These are phyloP conservation scores for Zaprionus taronus DNA, from an alignment of 1,140 invertebrate species.

Conservation along the genomic window DNA sequence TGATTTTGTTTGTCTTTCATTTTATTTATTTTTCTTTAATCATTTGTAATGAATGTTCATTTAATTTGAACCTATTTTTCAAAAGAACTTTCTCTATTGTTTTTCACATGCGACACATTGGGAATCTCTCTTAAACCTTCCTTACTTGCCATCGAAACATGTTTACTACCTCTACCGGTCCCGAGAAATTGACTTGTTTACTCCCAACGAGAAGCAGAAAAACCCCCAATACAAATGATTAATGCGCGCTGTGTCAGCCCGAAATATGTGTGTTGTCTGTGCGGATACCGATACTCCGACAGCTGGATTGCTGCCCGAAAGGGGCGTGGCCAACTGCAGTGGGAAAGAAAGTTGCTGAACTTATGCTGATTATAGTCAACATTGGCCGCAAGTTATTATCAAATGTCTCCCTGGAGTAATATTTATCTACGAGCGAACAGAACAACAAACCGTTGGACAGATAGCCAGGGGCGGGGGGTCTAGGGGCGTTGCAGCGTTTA, in stretches of 20 bases:
- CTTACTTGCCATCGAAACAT: not conserved
- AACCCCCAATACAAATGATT: constrained; percentile 70
- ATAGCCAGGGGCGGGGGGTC: constrained; percentile 7
- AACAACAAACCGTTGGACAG: constrained; percentile 18
- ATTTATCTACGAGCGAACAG: constrained; percentile 57
- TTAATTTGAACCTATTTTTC: not conserved
- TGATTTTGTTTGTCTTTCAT: not conserved
- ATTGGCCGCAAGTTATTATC: constrained; percentile 80
- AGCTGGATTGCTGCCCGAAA: not conserved
- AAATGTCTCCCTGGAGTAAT: constrained; percentile 79
- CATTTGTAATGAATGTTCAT: not conserved
- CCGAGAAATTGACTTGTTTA: constrained; percentile 72
- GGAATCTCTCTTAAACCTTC: constrained; percentile 33
- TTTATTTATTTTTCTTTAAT: not conserved
- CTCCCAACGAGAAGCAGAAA: constrained; percentile 33
- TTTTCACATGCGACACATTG: constrained; percentile 4
- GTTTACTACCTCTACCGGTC: constrained; percentile 26
- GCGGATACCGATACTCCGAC: not conserved
- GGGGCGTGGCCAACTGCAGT: constrained; percentile 47
- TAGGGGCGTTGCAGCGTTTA: constrained; percentile 55
- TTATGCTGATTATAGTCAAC: constrained; percentile 79
- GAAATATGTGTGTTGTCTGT: constrained; percentile 70
- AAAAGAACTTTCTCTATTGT: not conserved
- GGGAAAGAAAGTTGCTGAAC: constrained; percentile 65
- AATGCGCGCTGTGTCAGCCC: constrained; percentile 74